Evolutionary conservation across 2,888 invertebrate genomes (phyloP), one percentile per base, ranked within the genome.

Genomic region (Peribatodes rhomboidaria): DNA sequence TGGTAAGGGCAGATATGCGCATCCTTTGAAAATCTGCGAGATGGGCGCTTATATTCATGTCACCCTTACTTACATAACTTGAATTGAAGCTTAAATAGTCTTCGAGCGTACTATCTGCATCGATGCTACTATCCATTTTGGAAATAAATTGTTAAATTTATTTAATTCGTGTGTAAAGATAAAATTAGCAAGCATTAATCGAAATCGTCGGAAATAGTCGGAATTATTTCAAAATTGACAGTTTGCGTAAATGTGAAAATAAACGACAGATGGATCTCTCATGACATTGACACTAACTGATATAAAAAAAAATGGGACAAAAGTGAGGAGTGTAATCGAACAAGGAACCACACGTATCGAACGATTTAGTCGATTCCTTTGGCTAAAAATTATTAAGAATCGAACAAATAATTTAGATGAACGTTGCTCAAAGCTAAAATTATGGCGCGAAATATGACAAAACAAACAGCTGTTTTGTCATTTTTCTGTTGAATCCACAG

Each of bases 1-100:
- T 95, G 39, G 89, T 92, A 22, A 96, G 80, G 6, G 94, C 95
- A 2, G 95, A 94, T 64, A 95, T 86, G 73, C 95, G 94, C 50
- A 95, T 80, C 73, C 89, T 89, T 60, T 92, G 92, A 76, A 95
- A 88, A 71, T 86, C 89, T 2, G 84, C 80, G 20, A 90, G 76
- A 52, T 85, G 78, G 53, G 87, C 87, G 57, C 83, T 84, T 56
- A 89, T 75, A 72, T 84, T 87, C 13, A 84, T 70, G 62, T 88
- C 85, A 11, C 78, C 77, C 69, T 79, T 82, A 67, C 77, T 83
- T 27, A 58, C 61, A 35, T 77, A 72, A 62, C 71, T 80, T 61
- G 73, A 76, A 65, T 69, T 77, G 46, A 61, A 71, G 6, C 65
- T 52, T 33, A 74, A 73, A 44, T 77, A 67, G 53, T 83, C 78